A percentile compares a stretch with the other conserved stretches of the same genome.
Conservation (phyloP, 2,888 invertebrate species). For the Leucophenga maculata region DNA sequence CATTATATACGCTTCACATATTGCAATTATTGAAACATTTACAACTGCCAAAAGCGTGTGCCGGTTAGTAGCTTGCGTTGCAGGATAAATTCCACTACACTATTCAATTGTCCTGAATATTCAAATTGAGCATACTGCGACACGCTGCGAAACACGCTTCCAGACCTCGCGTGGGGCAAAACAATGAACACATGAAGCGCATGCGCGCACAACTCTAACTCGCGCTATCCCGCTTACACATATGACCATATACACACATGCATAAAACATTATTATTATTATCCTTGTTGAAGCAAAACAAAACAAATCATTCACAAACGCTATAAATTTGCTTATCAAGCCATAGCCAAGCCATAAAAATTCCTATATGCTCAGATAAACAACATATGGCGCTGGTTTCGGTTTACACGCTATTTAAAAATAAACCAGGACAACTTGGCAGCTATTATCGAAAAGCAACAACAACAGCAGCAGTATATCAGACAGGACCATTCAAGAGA, state of each 20-base stretch:
- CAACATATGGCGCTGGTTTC: conserved; percentile 47
- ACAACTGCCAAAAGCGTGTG: too few species aligned
- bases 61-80: too few species aligned
- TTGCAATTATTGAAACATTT: too few species aligned
- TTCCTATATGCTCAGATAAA: conserved; percentile 5
- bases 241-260: not conserved
- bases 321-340: conserved; percentile 25
- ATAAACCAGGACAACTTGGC: conserved; percentile 8
- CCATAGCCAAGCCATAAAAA: conserved; percentile 23
- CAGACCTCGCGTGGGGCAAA: too few species aligned
- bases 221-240: not conserved
- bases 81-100: too few species aligned
- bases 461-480: not conserved
- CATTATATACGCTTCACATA: too few species aligned
- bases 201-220: not conserved
- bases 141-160: too few species aligned
- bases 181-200: too few species aligned
- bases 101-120: too few species aligned
- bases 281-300: too few species aligned
- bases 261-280: too few species aligned
- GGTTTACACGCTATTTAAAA: conserved; percentile 38
- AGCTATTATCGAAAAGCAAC: conserved; percentile 8
- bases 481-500: conserved; percentile 12
- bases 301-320: not conserved
- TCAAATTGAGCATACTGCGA: too few species aligned